Conservation (phyloP, 2,113 vertebrate genomes). For the Archilochus colubris region DNA sequence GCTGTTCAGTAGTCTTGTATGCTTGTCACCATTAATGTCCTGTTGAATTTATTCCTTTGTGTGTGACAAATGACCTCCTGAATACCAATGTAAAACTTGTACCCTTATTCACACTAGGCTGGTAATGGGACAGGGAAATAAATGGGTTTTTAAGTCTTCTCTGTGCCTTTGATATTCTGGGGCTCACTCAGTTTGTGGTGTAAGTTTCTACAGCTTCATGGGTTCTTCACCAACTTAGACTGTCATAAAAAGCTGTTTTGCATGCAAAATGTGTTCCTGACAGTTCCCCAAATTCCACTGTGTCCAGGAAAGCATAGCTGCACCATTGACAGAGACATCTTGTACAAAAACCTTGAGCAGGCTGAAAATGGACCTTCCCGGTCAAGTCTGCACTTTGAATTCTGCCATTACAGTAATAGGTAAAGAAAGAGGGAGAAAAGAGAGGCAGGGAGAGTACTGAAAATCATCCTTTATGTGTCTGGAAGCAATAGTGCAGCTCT, state of each 20-base stretch:
- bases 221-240: not conserved
- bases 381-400: not conserved
- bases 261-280: not conserved
- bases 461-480: not conserved
- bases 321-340: not conserved
- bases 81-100: not conserved
- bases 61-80: conserved; percentile 23
- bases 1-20: not conserved
- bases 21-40: not conserved
- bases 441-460: not conserved
- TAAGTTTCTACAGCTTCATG: not conserved
- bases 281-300: not conserved
- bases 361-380: not conserved
- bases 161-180: not conserved
- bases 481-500: not conserved
- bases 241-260: not conserved
- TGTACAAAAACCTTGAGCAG: not conserved
- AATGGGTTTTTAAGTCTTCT: not conserved
- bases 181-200: not conserved
- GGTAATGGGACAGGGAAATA: not conserved
- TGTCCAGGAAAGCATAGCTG: not conserved
- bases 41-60: not conserved
- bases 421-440: not conserved
- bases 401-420: not conserved
- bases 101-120: not conserved